Evolutionary conservation across 2,888 invertebrate genomes (phyloP).

Genomic region (Omphaloscelis lunosa): DNA sequence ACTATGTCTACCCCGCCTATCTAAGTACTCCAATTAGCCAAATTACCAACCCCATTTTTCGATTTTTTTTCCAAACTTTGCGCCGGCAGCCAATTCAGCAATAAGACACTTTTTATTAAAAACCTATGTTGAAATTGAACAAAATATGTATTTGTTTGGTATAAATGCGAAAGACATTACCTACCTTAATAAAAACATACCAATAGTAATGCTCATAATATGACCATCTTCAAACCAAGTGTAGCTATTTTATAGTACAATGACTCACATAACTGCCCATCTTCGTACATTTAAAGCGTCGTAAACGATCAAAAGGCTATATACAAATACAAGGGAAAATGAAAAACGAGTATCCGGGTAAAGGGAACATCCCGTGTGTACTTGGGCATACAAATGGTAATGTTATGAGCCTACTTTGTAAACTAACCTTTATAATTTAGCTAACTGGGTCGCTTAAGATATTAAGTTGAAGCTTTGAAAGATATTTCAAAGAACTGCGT

Average conservation of each 20-base stretch:
- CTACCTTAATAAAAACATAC: slow-evolving; percentile 8
- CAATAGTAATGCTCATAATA: slow-evolving; percentile 1
- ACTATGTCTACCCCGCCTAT: too few relatives aligned
- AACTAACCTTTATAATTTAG: slow-evolving; percentile 33
- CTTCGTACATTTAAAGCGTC: slow-evolving; percentile 32
- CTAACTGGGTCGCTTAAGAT: slow-evolving; percentile 15
- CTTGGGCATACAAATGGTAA: slow-evolving; percentile 42
- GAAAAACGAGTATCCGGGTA: slow-evolving; percentile 45
- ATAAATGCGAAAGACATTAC: slow-evolving; percentile 9
- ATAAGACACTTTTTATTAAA: too few relatives aligned
- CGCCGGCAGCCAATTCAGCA: too few relatives aligned
- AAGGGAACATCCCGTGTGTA: slow-evolving; percentile 47
- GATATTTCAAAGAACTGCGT: slow-evolving; percentile 29
- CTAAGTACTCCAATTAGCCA: too few relatives aligned
- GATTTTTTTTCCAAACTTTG: too few relatives aligned
- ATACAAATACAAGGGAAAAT: slow-evolving; percentile 22
- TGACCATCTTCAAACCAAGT: slow-evolving; percentile 26
- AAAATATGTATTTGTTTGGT: neutral
- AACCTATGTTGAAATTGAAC: neutral
- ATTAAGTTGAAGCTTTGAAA: slow-evolving; percentile 32
- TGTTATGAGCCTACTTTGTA: slow-evolving; percentile 37
- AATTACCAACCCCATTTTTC: too few relatives aligned
- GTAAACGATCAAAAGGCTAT: slow-evolving; percentile 45
- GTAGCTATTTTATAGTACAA: slow-evolving; percentile 35
- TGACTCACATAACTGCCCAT: slow-evolving; percentile 40